phyloP scores from a whole-genome alignment of 2,888 invertebrate genomes.

The Carterocephalus palaemon region DNA sequence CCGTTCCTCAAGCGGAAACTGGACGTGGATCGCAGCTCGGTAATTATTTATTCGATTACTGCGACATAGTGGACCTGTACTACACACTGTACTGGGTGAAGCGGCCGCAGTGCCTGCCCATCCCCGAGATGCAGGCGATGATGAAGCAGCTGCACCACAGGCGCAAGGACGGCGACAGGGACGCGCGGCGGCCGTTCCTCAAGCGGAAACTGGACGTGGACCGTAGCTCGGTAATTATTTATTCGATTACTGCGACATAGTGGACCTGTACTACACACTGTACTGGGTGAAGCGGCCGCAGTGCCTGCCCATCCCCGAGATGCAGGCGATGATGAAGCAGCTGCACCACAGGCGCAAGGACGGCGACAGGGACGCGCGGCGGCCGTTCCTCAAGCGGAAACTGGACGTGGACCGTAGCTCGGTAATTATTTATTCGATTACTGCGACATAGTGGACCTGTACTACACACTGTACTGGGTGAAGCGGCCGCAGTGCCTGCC shows the following conservation, averaged over 20 bases:
- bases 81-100: constrained; percentile 91
- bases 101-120: constrained; percentile 86
- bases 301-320: constrained; percentile 86
- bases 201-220: constrained; percentile 37
- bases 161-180: constrained; percentile 43
- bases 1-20: constrained; percentile 36
- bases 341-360: constrained; percentile 70
- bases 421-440: no score
- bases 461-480: constrained; percentile 91
- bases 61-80: constrained; percentile 95
- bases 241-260: constrained; percentile 94
- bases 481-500: constrained; percentile 88
- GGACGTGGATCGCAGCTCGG: no score
- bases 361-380: constrained; percentile 33
- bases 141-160: constrained; percentile 81
- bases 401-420: no score
- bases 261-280: constrained; percentile 93
- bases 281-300: constrained; percentile 90
- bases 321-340: constrained; percentile 83
- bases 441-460: constrained; percentile 95
- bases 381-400: constrained; percentile 36
- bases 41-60: no score
- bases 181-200: constrained; percentile 20
- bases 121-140: constrained; percentile 84
- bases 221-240: no score